Evolutionary conservation across 1,140 invertebrate genomes (phyloP), one percentile per base, ranked within the genome.

Genomic region (Halictus rubicundus): DNA sequence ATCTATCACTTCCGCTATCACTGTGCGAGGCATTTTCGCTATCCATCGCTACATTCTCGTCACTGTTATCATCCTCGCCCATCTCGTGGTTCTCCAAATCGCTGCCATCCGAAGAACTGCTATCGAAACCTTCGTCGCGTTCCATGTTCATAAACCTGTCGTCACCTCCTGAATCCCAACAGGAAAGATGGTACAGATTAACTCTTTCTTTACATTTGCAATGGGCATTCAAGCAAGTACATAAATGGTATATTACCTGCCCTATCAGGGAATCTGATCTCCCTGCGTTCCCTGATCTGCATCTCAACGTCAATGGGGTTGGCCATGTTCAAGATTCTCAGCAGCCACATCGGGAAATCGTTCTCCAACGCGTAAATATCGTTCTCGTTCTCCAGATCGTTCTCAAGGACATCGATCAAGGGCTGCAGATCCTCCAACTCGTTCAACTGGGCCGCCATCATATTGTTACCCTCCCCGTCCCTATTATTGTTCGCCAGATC

Each of bases 401-500:
- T 86, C 70, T 90, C 90, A 2, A 88, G 71, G 12, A 88, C 88
- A 23, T 88, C 80, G 14, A 90, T 90, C 0, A 88, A 52, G 0
- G 88, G 90, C 65, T 87, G 85, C n/a, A 90, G 61, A 46, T 91
- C 87, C 42, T 89, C 85, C 2, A 87, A 82, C 12, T 81, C 80
- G 49, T 78, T 83, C 72, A 77, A 83, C 70, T 82, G 83, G 12
- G 73, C 80, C 59, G 89, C 87, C 9, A 91, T 84, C 77, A 93
- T 90, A 80, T 94, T 94, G 80, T 94, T 94, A 69, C 94, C 94
- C 87, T 94, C 93, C 2, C 87, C 89, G 81, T 94, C 94, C 46
- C 94, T 88, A 83, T 94, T 94, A 82, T 94, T 94, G 84, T 94
- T 94, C 6, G 92, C 94, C 14, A 94, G 87, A 88, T 94, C 94